phyloP scores from a whole-genome alignment of 2,888 invertebrate genomes.

The Xylota sylvarum region DNA sequence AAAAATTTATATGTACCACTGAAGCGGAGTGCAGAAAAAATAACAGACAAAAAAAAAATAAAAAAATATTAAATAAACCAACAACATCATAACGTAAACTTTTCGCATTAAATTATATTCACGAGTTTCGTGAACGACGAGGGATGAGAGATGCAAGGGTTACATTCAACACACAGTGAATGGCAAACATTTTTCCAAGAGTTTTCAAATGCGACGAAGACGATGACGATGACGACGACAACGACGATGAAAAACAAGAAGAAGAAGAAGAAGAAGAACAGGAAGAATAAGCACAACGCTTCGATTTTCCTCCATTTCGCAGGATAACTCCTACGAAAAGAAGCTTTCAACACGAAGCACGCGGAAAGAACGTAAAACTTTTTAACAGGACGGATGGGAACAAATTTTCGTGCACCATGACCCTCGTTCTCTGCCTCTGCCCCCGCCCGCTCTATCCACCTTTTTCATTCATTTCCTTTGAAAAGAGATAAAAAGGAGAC shows the following conservation, averaged over 20 bases:
- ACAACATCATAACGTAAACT: conserved; percentile 74
- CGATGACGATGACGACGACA: conserved; percentile 21
- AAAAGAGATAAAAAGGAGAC: conserved; percentile 22
- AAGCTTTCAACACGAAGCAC: conserved; percentile 61
- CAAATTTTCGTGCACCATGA: conserved; percentile 64
- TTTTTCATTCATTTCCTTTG: conserved; percentile 56
- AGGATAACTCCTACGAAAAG: conserved; percentile 15
- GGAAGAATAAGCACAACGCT: conserved; percentile 23
- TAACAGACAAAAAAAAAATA: conserved; percentile 60
- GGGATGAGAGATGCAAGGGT: conserved; percentile 54
- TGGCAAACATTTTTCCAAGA: conserved; percentile 45
- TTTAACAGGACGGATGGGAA: conserved; percentile 60
- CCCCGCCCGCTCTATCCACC: conserved; percentile 13
- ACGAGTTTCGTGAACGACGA: conserved; percentile 26
- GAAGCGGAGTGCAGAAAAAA: conserved; percentile 58
- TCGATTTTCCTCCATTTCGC: conserved; percentile 52
- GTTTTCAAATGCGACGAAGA: conserved; percentile 63
- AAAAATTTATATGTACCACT: conserved; percentile 61
- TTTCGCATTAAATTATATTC: conserved; percentile 76
- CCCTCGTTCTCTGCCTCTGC: conserved; percentile 19
- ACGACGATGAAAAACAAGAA: not conserved
- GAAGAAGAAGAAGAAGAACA: conserved; percentile 4
- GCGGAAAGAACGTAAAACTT: conserved; percentile 66
- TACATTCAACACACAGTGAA: conserved; percentile 30
- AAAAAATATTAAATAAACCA: conserved; percentile 54